A percentile compares a stretch with the other conserved stretches of the same genome.
These are phyloP conservation scores for Strix uralensis DNA, from an alignment of 2,113 vertebrate species.

Conservation along the genomic window DNA sequence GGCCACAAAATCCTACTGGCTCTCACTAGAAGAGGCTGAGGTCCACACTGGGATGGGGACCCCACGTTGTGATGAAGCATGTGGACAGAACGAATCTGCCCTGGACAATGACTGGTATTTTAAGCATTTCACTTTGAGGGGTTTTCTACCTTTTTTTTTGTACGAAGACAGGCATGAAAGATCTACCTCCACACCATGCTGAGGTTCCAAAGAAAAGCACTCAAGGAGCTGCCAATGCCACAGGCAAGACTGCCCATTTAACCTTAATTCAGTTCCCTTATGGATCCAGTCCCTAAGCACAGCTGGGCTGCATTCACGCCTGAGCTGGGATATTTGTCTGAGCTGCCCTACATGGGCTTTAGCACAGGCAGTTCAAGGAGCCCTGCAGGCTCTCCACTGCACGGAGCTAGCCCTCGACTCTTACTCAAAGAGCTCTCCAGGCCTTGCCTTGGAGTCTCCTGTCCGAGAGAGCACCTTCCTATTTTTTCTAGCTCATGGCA, in stretches of 20 bases:
- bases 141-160: background rate
- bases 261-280: accelerated
- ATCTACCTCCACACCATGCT: background rate
- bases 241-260: background rate
- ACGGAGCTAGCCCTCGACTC: accelerated
- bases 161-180: background rate
- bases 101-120: background rate
- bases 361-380: background rate
- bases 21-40: background rate
- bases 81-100: background rate
- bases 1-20: background rate
- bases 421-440: background rate
- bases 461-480: background rate
- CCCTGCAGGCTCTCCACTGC: background rate
- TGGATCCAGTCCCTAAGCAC: background rate
- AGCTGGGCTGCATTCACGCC: background rate
- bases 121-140: background rate
- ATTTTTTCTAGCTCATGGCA: background rate
- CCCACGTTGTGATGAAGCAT: accelerated
- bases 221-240: background rate
- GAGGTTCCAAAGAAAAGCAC: background rate
- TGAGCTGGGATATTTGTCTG: background rate
- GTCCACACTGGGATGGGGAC: background rate
- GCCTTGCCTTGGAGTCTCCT: background rate
- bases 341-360: background rate